These are phyloP conservation scores for Cryptotis parvus DNA, from an alignment of 2,113 vertebrate genomes.

Conservation along the genomic window DNA sequence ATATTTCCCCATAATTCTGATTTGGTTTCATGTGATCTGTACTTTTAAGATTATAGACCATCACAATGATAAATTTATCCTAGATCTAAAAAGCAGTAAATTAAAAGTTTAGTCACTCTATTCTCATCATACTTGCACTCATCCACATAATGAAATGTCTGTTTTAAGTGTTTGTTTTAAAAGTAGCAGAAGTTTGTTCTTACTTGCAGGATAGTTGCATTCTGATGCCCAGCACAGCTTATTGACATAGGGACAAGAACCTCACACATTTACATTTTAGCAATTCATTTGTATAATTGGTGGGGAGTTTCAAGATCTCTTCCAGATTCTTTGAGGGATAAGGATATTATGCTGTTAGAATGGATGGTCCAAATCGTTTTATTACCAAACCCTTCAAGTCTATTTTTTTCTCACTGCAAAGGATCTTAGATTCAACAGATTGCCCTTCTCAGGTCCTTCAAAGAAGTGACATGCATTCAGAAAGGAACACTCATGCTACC, in stretches of 20 bases:
- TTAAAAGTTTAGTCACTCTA: not conserved
- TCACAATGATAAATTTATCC: not conserved
- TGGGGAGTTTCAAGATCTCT: constrained; percentile 17
- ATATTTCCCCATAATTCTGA: not conserved
- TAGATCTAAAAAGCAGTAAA: constrained; percentile 23
- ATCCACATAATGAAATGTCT: constrained; percentile 50
- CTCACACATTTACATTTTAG: not conserved
- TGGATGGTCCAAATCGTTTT: not conserved
- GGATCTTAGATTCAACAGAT: not conserved
- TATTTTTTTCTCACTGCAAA: not conserved
- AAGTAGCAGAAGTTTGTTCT: not conserved
- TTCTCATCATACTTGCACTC: constrained; percentile 8
- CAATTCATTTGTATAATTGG: not conserved
- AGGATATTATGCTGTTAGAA: not conserved
- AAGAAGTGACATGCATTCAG: not conserved
- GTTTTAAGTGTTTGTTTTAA: not conserved
- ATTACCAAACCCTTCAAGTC: not conserved
- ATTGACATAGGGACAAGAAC: not conserved
- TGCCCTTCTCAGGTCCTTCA: not conserved
- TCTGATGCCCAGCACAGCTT: not conserved
- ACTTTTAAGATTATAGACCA: constrained; percentile 31
- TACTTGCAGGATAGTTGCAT: not conserved
- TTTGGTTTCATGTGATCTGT: constrained; percentile 4
- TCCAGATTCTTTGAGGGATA: not conserved
- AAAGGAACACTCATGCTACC: not conserved